Evolutionary conservation across 2,888 invertebrate species (phyloP).

Genomic region (Callyntrura sp.): DNA sequence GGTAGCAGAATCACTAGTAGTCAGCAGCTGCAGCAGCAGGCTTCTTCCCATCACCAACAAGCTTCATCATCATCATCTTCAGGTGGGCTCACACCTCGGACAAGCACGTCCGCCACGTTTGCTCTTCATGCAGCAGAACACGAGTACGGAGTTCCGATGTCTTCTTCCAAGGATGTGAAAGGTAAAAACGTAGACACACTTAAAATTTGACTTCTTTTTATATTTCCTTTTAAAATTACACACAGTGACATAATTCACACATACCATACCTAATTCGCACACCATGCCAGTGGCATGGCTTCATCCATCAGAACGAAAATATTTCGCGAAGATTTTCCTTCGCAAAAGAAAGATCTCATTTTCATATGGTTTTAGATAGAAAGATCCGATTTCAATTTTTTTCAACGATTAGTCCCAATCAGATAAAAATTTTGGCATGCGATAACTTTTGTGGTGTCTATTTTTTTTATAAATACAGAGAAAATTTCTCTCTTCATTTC

Average conservation of each 20-base stretch:
- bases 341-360: not conserved
- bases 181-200: conserved; percentile 75
- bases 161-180: conserved; percentile 80
- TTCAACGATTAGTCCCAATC: conserved; percentile 46
- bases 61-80: conserved; percentile 46
- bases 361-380: not conserved
- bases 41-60: conserved; percentile 60
- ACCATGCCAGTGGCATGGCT: too few species aligned
- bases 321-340: not conserved
- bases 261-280: too few species aligned
- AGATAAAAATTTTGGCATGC: conserved; percentile 60
- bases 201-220: not conserved
- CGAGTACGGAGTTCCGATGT: conserved; percentile 27
- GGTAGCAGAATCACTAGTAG: not conserved
- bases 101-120: conserved; percentile 37
- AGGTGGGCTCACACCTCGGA: conserved; percentile 57
- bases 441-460: not conserved
- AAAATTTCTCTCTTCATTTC: not conserved
- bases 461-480: not conserved
- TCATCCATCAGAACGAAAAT: not conserved
- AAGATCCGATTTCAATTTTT: not conserved
- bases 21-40: conserved; percentile 55
- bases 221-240: not conserved
- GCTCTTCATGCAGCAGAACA: conserved; percentile 49
- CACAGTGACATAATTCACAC: too few species aligned